These are phyloP conservation scores for Bellardia bayeri DNA, from an alignment of 2,888 invertebrate species.

Conservation along the genomic window DNA sequence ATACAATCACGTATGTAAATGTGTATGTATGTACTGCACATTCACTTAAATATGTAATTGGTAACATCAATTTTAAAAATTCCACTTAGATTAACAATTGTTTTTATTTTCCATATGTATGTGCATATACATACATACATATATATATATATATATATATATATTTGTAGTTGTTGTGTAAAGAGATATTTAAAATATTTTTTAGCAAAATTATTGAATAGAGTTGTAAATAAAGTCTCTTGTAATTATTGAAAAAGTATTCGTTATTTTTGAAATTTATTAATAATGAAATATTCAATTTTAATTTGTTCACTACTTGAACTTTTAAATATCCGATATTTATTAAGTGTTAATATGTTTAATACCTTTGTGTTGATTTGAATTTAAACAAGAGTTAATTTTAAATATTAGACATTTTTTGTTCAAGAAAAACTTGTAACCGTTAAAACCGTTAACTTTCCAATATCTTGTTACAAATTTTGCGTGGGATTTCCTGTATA, in stretches of 20 bases:
- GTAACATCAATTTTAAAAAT: neutral
- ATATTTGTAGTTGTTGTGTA: no score
- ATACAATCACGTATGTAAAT: neutral
- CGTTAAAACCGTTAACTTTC: conserved; percentile 37
- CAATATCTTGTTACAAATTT: conserved; percentile 57
- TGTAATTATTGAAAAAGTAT: no score
- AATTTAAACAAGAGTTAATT: conserved; percentile 8
- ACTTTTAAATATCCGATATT: neutral
- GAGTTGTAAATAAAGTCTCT: no score
- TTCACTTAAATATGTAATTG: neutral
- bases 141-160: no score
- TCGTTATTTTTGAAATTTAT: no score
- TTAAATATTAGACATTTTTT: conserved; percentile 11
- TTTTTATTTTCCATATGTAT: neutral
- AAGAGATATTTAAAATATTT: no score
- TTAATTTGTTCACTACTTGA: neutral
- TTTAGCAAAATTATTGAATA: no score
- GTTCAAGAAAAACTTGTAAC: conserved; percentile 27
- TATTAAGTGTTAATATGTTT: conserved; percentile 1
- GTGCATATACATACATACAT: no score
- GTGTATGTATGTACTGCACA: no score
- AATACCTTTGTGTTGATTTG: neutral
- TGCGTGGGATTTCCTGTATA: conserved; percentile 67
- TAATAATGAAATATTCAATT: no score
- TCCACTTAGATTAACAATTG: neutral